Conservation (phyloP, 2,797 vertebrate genomes). For the Poeciliopsis turneri region DNA sequence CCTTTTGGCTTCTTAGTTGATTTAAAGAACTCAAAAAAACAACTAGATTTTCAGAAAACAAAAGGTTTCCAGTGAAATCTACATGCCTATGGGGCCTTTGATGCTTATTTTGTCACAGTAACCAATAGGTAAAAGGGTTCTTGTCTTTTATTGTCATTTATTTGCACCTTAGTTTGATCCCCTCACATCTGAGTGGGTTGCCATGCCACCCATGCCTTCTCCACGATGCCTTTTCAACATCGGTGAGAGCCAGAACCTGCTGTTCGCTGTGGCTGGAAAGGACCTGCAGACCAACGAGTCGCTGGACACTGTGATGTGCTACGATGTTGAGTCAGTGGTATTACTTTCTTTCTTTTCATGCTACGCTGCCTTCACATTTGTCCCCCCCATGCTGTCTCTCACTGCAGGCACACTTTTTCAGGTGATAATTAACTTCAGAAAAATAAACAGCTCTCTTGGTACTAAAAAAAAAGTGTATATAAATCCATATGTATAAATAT, state of each 20-base stretch:
- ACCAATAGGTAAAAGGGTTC: not conserved
- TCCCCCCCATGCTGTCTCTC: not conserved
- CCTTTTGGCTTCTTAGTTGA: not conserved
- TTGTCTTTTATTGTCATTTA: not conserved
- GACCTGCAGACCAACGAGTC: conserved; percentile 96
- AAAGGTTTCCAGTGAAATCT: too few species aligned
- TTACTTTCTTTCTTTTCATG: not conserved
- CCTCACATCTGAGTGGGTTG: conserved; percentile 88
- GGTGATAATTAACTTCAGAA: conserved; percentile 43
- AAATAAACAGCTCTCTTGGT: conserved; percentile 8
- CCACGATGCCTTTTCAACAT: conserved; percentile 94
- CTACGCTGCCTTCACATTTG: not conserved
- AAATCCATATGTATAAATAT: not conserved
- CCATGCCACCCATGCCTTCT: conserved; percentile 95
- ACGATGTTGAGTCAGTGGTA: conserved; percentile 86
- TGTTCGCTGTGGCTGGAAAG: conserved; percentile 95
- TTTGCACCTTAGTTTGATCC: conserved; percentile 85
- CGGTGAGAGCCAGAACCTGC: conserved; percentile 88
- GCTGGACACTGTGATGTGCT: conserved; percentile 92
- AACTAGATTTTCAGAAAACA: too few species aligned
- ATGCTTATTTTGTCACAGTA: not conserved
- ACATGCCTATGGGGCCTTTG: not conserved
- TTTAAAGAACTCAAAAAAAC: not conserved
- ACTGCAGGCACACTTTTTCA: not conserved
- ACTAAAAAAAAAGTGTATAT: not conserved